phyloP scores from a whole-genome alignment of 2,888 invertebrate genomes.

The Dicyrtomina minuta region DNA sequence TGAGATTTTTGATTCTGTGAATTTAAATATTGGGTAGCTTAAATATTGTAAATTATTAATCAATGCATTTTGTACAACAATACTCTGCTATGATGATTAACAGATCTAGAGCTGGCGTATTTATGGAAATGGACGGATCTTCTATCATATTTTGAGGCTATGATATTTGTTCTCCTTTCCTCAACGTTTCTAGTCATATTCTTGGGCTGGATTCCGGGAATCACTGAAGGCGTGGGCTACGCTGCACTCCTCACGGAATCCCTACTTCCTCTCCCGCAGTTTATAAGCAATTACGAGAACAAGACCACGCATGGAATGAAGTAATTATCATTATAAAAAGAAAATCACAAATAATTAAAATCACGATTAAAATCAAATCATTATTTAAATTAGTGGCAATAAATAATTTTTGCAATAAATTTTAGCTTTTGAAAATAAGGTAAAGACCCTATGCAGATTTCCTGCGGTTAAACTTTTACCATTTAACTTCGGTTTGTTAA shows the following conservation, averaged over 20 bases:
- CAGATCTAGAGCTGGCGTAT: constrained; percentile 35
- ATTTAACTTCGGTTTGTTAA: too few relatives aligned
- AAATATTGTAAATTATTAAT: too few relatives aligned
- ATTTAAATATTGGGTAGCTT: too few relatives aligned
- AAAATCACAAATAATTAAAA: too few relatives aligned
- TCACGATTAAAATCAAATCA: too few relatives aligned
- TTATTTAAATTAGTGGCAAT: too few relatives aligned
- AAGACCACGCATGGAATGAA: constrained; percentile 43
- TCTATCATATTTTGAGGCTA: constrained; percentile 39
- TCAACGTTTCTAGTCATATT: constrained; percentile 9
- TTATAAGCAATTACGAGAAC: constrained; percentile 33
- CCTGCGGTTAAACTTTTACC: too few relatives aligned
- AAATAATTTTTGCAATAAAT: too few relatives aligned
- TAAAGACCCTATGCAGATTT: too few relatives aligned
- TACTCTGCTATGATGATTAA: not conserved
- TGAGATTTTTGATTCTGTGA: not conserved
- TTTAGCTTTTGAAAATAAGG: too few relatives aligned
- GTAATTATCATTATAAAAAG: constrained; percentile 22
- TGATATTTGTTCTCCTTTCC: constrained; percentile 15
- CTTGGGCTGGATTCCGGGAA: constrained; percentile 9
- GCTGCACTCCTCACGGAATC: constrained; percentile 37
- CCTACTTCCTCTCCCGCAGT: constrained; percentile 34
- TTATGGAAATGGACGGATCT: constrained; percentile 47
- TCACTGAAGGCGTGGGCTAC: constrained; percentile 37
- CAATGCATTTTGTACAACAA: constrained; percentile 2